phyloP scores from a whole-genome alignment of 2,888 invertebrate genomes.

The Onchidella celtica region DNA sequence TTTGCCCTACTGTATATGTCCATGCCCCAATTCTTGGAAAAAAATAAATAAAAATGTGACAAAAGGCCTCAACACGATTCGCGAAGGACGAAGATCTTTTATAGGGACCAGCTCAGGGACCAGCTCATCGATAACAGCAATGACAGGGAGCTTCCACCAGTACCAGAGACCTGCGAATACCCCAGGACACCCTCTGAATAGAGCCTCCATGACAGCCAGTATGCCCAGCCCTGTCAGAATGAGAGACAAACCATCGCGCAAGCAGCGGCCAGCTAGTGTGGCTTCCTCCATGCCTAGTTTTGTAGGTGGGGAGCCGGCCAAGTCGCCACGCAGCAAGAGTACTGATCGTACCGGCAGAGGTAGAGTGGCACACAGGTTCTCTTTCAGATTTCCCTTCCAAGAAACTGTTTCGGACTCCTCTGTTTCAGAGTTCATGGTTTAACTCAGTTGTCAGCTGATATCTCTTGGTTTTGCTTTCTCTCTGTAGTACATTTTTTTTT shows the following conservation, averaged over 20 bases:
- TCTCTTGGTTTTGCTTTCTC: no score
- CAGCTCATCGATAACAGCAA: conserved; percentile 55
- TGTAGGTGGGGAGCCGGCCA: conserved; percentile 61
- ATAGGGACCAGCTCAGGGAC: conserved; percentile 71
- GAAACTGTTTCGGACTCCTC: no score
- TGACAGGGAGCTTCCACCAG: conserved; percentile 28
- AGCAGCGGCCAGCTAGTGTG: conserved; percentile 74
- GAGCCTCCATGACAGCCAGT: conserved; percentile 52
- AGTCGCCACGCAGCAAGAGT: conserved; percentile 69
- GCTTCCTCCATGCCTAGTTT: conserved; percentile 74
- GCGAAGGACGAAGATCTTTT: conserved; percentile 75
- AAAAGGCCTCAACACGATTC: conserved; percentile 73
- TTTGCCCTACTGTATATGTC: conserved; percentile 16
- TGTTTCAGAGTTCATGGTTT: no score
- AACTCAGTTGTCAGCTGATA: no score
- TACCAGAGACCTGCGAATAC: conserved; percentile 53
- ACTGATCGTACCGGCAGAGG: conserved; percentile 67
- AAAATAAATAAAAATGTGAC: neutral
- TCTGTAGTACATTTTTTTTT: no score
- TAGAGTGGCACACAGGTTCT: conserved; percentile 38
- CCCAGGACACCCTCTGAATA: conserved; percentile 38
- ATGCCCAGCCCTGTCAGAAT: conserved; percentile 62
- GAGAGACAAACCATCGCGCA: conserved; percentile 67
- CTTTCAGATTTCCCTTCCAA: no score
- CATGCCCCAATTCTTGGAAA: neutral